These are phyloP conservation scores for Carduelis carduelis DNA, from an alignment of 2,797 vertebrate species.

Conservation along the genomic window DNA sequence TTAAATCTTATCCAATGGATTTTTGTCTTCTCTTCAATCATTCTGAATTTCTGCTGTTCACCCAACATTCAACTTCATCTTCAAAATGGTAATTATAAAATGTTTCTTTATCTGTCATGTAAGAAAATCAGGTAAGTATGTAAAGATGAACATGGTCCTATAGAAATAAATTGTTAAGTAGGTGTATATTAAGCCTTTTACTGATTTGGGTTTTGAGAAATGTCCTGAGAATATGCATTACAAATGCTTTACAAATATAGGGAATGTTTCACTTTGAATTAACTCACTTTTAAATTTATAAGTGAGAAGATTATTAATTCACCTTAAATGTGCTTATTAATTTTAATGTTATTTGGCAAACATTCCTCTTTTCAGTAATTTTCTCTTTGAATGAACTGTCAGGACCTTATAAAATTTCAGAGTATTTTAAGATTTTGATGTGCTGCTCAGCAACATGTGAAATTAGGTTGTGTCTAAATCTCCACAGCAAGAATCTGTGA, in stretches of 20 bases:
- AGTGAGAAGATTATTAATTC: background rate
- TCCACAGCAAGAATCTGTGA: background rate
- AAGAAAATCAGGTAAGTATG: background rate
- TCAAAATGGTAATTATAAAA: background rate
- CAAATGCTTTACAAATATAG: background rate
- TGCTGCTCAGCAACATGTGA: background rate
- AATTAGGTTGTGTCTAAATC: background rate
- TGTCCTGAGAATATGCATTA: background rate
- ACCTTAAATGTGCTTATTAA: background rate
- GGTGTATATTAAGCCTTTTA: background rate
- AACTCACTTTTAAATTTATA: background rate
- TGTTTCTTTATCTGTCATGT: background rate
- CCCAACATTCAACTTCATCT: background rate
- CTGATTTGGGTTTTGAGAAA: background rate
- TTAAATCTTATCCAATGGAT: background rate
- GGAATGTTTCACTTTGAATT: background rate
- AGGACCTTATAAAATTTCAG: background rate
- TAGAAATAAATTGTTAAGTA: background rate
- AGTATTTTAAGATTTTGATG: background rate
- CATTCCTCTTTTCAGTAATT: background rate
- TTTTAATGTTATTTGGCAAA: constrained; percentile 8
- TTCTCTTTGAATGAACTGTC: background rate
- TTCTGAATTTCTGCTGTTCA: background rate
- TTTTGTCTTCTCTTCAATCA: background rate
- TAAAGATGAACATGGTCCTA: background rate